phyloP scores from a whole-genome alignment of 2,113 vertebrate species.

The Vireo altiloquus region DNA sequence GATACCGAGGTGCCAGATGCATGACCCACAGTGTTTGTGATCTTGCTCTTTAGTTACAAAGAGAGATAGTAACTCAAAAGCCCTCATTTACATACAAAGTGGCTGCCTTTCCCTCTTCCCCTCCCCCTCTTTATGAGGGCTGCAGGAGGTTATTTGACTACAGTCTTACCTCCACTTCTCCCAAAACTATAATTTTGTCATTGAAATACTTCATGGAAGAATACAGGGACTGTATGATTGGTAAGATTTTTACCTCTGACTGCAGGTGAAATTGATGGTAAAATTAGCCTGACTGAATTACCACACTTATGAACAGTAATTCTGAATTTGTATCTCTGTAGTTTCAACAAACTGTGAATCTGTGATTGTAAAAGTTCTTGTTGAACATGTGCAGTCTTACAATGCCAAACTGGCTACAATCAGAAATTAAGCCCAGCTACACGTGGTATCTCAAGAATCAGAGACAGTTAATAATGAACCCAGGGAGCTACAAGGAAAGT shows the following conservation, averaged over 20 bases:
- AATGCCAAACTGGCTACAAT: neutral
- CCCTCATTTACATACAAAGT: neutral
- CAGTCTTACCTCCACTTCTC: neutral
- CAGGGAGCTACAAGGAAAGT: neutral
- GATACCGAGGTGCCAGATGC: neutral
- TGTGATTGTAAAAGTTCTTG: neutral
- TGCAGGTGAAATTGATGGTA: neutral
- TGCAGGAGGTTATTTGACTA: neutral
- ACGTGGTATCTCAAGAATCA: neutral
- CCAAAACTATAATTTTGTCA: neutral
- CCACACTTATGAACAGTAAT: neutral
- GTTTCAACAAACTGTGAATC: neutral
- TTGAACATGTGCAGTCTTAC: neutral
- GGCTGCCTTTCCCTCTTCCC: neutral
- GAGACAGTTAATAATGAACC: neutral
- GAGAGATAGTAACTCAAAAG: neutral
- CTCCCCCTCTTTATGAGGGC: neutral
- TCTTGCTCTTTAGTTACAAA: rapidly evolving
- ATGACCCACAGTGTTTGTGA: neutral
- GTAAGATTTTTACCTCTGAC: neutral
- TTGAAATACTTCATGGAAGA: neutral
- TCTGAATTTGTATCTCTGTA: neutral
- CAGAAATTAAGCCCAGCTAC: neutral
- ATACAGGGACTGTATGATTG: neutral
- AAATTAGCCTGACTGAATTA: neutral